These are phyloP conservation scores for Spinus pinus DNA, from an alignment of 2,797 vertebrate genomes.

Conservation along the genomic window DNA sequence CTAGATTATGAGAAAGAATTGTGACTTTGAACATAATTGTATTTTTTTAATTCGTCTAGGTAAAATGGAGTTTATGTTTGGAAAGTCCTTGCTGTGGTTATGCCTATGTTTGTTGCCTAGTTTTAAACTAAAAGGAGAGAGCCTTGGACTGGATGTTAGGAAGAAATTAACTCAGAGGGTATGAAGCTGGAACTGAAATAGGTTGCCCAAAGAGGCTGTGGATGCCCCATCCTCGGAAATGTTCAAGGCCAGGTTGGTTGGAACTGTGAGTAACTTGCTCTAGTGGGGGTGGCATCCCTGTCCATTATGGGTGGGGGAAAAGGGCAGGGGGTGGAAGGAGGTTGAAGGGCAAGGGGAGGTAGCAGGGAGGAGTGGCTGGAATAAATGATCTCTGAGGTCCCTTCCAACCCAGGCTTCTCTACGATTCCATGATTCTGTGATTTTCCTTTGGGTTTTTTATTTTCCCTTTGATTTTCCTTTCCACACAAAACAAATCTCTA, in stretches of 20 bases:
- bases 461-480: neutral
- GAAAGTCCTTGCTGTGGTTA: neutral
- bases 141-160: neutral
- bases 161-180: neutral
- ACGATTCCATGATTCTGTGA: neutral
- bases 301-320: accelerated
- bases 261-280: neutral
- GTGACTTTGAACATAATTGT: neutral
- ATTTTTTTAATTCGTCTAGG: neutral
- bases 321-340: neutral
- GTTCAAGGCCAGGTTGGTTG: neutral
- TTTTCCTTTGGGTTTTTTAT: neutral
- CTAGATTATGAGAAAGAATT: neutral
- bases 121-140: neutral
- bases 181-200: neutral
- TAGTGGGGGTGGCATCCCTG: neutral
- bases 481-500: neutral
- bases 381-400: neutral
- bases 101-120: neutral
- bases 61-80: neutral
- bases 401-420: neutral
- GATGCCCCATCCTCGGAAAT: neutral
- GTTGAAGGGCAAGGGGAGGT: too few species aligned
- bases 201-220: neutral
- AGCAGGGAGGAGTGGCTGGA: neutral